Evolutionary conservation across 2,797 vertebrate genomes (phyloP), one percentile per base, ranked within the genome.

Genomic region (Tinamus major): DNA sequence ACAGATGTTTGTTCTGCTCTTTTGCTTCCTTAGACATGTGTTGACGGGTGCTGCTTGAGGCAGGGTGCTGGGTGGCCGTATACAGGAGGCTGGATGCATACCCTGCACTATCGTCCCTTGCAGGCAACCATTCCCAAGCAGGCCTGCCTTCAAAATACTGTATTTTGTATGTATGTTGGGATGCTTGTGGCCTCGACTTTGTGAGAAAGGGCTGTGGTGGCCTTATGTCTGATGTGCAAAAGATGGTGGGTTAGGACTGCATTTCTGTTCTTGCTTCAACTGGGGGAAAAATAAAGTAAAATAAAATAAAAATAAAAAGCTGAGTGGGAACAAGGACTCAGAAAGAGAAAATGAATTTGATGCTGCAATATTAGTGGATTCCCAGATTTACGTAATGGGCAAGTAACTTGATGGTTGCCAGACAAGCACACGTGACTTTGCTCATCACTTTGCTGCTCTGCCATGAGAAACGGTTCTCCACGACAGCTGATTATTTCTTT

Each of bases 61-160:
- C 27, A 29, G 61, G 65, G 44, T 24, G 27, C 17, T 8, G 27
- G 53, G 17, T 0, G 0, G 2, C 0, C 18, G 59, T 26, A 14
- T 19, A 67, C 19, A 16, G 35, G 8, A 74, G 26, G 59, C 16
- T 15, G 3, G 42, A 56, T 41, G 37, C 29, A 11, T 5, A 24
- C 15, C 16, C 42, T 21, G 19, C 9, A 26, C 39, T n/a, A 5
- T 1, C 9, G 48, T 15, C 21, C 23, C 33, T 70, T 63, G 65
- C 26, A 51, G 41, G n/a, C 70, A 67, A 6, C 13, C 6, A 37
- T 58, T 59, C 33, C 61, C 65, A 58, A 67, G 33, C 29, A 33
- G 10, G 29, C 17, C 29, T 56, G 71, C 37, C 53, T 72, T 58
- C 26, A 23, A 21, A n/a, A 51, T 2, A 68, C 48, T 1, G 1